These are phyloP conservation scores for Synanthedon tipuliformis DNA, from an alignment of 2,888 invertebrate genomes.

Conservation along the genomic window DNA sequence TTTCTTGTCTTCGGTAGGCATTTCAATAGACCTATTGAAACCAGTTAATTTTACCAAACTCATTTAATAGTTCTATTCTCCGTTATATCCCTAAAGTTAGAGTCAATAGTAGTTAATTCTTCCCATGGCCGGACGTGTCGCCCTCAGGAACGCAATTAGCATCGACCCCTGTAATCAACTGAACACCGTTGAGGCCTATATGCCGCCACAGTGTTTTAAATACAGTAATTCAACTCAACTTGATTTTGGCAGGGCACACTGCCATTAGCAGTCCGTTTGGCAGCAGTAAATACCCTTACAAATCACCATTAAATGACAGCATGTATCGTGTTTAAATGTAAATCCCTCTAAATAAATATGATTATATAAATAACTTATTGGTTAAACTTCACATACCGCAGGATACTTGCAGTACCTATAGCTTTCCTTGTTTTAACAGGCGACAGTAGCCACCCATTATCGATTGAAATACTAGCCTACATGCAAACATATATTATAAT, in stretches of 20 bases:
- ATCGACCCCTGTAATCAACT: slow-evolving; percentile 25
- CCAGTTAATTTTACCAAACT: background rate
- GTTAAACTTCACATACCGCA: too few relatives aligned
- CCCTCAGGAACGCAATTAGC: slow-evolving; percentile 34
- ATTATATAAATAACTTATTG: too few relatives aligned
- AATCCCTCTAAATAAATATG: too few relatives aligned
- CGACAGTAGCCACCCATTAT: too few relatives aligned
- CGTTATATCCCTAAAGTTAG: background rate
- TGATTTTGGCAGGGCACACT: background rate
- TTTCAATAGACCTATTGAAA: background rate
- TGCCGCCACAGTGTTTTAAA: background rate
- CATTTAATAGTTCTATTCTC: background rate
- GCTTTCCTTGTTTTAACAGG: too few relatives aligned
- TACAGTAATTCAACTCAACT: background rate
- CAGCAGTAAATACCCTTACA: too few relatives aligned
- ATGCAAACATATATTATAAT: too few relatives aligned
- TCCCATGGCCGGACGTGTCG: slow-evolving; percentile 18
- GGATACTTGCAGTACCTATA: too few relatives aligned
- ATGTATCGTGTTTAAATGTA: too few relatives aligned
- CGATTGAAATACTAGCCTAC: too few relatives aligned
- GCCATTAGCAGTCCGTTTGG: background rate
- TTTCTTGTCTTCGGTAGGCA: too few relatives aligned
- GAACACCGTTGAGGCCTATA: background rate
- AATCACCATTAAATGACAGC: too few relatives aligned
- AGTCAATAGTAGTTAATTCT: slow-evolving; percentile 16